A percentile compares a stretch with the other conserved stretches of the same genome.
These are phyloP conservation scores for Pollenia griseotomentosa DNA, from an alignment of 2,888 invertebrate species.

Conservation along the genomic window DNA sequence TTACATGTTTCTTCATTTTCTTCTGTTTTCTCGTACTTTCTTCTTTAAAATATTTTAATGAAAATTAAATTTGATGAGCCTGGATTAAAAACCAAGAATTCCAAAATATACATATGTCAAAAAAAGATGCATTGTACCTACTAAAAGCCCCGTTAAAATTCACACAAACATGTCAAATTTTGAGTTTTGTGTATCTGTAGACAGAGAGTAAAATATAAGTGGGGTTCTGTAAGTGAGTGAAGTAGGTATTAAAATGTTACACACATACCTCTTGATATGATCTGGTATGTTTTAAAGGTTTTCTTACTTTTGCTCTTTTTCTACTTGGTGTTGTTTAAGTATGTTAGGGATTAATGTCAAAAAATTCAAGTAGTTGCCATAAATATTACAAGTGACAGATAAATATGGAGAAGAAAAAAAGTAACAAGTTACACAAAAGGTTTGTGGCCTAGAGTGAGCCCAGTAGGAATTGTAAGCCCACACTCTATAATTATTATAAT, in stretches of 20 bases:
- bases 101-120: too few relatives aligned
- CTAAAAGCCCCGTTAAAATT: too few relatives aligned
- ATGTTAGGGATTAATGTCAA: slow-evolving; percentile 72
- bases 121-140: too few relatives aligned
- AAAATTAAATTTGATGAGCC: too few relatives aligned
- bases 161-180: slow-evolving; percentile 23
- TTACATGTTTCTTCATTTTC: too few relatives aligned
- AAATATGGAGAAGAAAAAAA: slow-evolving; percentile 33
- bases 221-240: slow-evolving; percentile 19
- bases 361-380: slow-evolving; percentile 71
- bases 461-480: slow-evolving; percentile 2
- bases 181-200: neutral
- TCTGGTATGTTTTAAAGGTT: slow-evolving; percentile 50
- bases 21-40: too few relatives aligned
- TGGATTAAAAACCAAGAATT: too few relatives aligned
- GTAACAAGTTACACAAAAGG: slow-evolving; percentile 1
- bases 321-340: slow-evolving; percentile 37
- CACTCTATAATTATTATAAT: too few relatives aligned
- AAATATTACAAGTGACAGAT: slow-evolving; percentile 71
- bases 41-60: too few relatives aligned
- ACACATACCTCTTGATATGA: slow-evolving; percentile 1
- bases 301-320: slow-evolving; percentile 2
- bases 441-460: neutral
- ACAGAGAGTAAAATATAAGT: neutral
- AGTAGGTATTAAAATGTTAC: neutral